Evolutionary conservation across 2,113 vertebrate genomes (phyloP).

Genomic region (Alces alces): DNA sequence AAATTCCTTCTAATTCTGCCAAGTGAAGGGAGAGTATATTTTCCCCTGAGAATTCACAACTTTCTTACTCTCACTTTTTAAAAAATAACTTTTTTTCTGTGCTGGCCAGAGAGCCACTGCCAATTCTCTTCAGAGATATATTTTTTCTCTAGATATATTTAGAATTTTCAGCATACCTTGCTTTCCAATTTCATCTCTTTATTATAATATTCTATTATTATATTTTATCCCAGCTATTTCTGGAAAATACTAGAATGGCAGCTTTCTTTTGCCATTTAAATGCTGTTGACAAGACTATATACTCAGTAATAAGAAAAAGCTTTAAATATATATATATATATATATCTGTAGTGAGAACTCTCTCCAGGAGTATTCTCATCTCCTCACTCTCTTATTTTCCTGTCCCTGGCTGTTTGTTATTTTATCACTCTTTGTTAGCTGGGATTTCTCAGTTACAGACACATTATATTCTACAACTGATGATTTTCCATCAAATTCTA

Average conservation of each 20-base stretch:
- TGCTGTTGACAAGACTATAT: background rate
- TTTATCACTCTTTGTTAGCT: background rate
- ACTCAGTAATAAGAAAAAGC: background rate
- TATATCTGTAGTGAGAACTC: background rate
- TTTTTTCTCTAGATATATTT: background rate
- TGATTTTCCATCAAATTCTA: background rate
- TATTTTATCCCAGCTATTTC: background rate
- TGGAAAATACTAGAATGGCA: background rate
- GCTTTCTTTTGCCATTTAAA: background rate
- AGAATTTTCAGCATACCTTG: background rate
- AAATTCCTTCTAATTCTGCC: slow-evolving; percentile 48
- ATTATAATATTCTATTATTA: background rate
- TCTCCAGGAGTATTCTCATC: background rate
- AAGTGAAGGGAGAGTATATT: slow-evolving; percentile 19
- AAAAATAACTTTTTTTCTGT: background rate
- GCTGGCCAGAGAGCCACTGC: background rate
- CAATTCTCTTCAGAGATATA: background rate
- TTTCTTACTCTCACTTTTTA: background rate
- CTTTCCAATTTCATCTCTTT: background rate
- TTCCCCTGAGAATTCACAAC: slow-evolving; percentile 31
- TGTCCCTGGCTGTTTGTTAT: background rate
- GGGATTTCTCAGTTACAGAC: background rate
- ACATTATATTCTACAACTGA: background rate
- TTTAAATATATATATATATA: too few relatives aligned
- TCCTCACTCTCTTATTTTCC: background rate